phyloP scores from a whole-genome alignment of 2,797 vertebrate genomes.

The Enteromius viviparus region DNA sequence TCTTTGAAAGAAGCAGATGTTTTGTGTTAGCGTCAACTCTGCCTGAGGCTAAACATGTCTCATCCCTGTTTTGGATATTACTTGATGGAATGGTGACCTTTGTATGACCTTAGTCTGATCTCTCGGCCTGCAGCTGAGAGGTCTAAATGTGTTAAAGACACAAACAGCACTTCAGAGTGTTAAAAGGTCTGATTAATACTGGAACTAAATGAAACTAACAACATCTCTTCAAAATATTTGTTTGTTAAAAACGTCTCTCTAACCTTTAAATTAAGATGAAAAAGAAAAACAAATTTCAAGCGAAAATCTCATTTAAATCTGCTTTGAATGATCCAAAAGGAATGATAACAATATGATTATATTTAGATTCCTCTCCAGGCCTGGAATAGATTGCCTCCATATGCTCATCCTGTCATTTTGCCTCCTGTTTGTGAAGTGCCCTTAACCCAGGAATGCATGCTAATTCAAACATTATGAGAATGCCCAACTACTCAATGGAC shows the following conservation, averaged over 20 bases:
- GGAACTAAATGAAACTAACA: background rate
- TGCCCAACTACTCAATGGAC: conserved; percentile 41
- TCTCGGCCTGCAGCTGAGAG: conserved; percentile 51
- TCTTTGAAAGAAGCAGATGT: conserved; percentile 86
- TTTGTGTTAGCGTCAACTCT: conserved; percentile 88
- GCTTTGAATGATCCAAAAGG: conserved; percentile 24
- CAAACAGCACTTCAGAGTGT: conserved; percentile 19
- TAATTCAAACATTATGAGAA: conserved; percentile 44
- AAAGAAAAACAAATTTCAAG: conserved; percentile 8
- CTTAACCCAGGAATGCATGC: conserved; percentile 34
- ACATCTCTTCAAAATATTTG: conserved; percentile 23
- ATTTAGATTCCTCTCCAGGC: conserved; percentile 27
- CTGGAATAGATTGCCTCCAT: conserved; percentile 50
- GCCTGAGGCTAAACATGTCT: conserved; percentile 76
- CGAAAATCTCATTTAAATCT: conserved; percentile 1
- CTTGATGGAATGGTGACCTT: conserved; percentile 86
- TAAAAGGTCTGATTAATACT: conserved; percentile 19
- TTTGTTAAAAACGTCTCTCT: background rate
- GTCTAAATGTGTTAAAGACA: conserved; percentile 32
- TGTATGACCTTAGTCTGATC: conserved; percentile 80
- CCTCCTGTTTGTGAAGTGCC: conserved; percentile 9
- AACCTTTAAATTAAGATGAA: conserved; percentile 5
- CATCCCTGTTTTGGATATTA: conserved; percentile 78
- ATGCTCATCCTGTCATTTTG: conserved; percentile 36
- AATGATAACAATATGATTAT: conserved; percentile 45